These are phyloP conservation scores for Heliangelus exortis DNA, from an alignment of 2,797 vertebrate species.

Conservation along the genomic window DNA sequence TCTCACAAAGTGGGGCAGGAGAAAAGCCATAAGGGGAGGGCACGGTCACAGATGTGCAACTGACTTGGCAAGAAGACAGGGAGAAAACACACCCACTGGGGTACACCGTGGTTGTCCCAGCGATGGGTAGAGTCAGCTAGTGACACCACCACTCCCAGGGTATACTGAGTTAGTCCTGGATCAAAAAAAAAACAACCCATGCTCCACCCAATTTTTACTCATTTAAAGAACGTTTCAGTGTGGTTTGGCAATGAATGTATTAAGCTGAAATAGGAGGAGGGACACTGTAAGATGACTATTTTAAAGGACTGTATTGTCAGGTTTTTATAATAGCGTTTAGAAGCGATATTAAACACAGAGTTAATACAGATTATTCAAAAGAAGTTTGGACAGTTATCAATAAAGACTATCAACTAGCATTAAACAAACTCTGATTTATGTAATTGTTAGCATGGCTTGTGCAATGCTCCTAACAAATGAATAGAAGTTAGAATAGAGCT, in stretches of 20 bases:
- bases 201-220: background rate
- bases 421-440: constrained; percentile 40
- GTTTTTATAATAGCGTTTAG: background rate
- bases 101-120: too few relatives aligned
- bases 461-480: constrained; percentile 34
- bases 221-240: background rate
- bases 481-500: constrained; percentile 46
- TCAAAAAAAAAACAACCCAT: background rate
- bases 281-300: background rate
- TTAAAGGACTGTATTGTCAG: background rate
- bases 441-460: constrained; percentile 33
- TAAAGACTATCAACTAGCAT: background rate
- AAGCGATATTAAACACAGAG: constrained; percentile 20
- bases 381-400: background rate
- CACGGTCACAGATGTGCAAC: background rate
- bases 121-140: background rate
- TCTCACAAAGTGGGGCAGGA: background rate
- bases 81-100: background rate
- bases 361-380: constrained; percentile 5
- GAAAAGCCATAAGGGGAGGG: background rate
- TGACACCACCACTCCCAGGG: background rate
- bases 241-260: background rate
- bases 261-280: background rate
- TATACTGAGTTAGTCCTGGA: background rate
- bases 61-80: background rate